Conservation (phyloP, 2,797 vertebrate species). For the Prunella strophiata region DNA sequence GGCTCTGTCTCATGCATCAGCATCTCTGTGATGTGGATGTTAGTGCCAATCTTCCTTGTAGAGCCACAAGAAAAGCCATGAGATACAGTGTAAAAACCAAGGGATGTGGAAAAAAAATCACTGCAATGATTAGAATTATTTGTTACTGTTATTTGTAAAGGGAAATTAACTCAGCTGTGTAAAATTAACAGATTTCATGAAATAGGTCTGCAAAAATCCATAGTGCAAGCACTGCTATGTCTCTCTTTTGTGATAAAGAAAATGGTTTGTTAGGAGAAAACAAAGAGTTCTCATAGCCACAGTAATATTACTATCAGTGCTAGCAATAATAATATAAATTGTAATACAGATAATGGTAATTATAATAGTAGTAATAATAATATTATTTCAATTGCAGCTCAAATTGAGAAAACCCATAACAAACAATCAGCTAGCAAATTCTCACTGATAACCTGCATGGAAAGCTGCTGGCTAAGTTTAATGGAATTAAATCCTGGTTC, state of each 20-base stretch:
- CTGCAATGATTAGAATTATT: neutral
- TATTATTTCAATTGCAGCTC: neutral
- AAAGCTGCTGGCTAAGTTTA: neutral
- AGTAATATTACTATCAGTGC: neutral
- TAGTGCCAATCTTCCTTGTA: neutral
- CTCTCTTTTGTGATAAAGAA: neutral
- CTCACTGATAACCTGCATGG: neutral
- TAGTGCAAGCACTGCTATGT: neutral
- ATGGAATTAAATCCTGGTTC: neutral
- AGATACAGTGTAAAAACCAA: neutral
- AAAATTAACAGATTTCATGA: neutral
- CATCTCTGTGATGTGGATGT: neutral
- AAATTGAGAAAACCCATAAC: neutral
- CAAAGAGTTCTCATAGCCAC: neutral
- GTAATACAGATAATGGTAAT: neutral
- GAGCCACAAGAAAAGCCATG: neutral
- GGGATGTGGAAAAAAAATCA: neutral
- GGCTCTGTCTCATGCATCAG: neutral
- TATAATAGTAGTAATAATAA: neutral
- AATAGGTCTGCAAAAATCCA: neutral
- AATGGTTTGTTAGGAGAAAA: neutral
- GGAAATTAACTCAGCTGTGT: neutral
- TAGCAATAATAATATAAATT: neutral
- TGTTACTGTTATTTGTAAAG: neutral
- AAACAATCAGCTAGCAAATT: neutral